Base-by-base conservation (phyloP, 2,797 vertebrate genomes). In the Lutra lutra region DNA sequence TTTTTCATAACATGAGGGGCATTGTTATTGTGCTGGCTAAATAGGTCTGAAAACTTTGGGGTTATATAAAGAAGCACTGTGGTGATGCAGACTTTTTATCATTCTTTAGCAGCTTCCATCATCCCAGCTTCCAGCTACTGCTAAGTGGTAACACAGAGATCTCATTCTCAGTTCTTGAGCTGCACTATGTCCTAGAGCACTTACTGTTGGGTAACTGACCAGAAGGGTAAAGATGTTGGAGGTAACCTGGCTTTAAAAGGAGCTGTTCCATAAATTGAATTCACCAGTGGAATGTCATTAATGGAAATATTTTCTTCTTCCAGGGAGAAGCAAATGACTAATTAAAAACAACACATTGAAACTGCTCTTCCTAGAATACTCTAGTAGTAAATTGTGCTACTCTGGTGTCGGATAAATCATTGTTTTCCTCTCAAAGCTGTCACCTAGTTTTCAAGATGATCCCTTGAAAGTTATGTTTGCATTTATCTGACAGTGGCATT, bases 361-460 rank as follows among this genome's bases (percentile, higher is more conserved):
- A 89, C 43, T 43, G 38, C 8, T 85, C 18, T 54, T 95, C 32
- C 20, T 56, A 89, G 84, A 78, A 89, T 62, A 93, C 9, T 23
- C 18, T 18, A 51, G 12, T n/a, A 94, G 58, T 77, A 89, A 94
- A 84, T 91, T 73, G 43, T 95, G 40, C 32, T 68, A 18, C 64
- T 87, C 46, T 89, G 23, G 20, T 93, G 54, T 79, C 6, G 0
- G 79, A 87, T 95, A 92, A 97, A 90, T 94, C 17, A 12, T 70
- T 46, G 68, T 79, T 96, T 96, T 94, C 18, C 43, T 89, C 75
- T 89, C 68, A 97, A 96, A 89, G 14, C 54, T 91, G 46, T 92
- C 64, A 85, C 32, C 32, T 38, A 54, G 35, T 73, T 95, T 97
- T 94, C 25, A 91, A 94, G 88, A 79, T 80, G 86, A 96, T 78